These are phyloP conservation scores for Hydractinia echinata DNA, from an alignment of 30 jellyfish, hydroid and myxozoan genomes.

Conservation along the genomic window DNA sequence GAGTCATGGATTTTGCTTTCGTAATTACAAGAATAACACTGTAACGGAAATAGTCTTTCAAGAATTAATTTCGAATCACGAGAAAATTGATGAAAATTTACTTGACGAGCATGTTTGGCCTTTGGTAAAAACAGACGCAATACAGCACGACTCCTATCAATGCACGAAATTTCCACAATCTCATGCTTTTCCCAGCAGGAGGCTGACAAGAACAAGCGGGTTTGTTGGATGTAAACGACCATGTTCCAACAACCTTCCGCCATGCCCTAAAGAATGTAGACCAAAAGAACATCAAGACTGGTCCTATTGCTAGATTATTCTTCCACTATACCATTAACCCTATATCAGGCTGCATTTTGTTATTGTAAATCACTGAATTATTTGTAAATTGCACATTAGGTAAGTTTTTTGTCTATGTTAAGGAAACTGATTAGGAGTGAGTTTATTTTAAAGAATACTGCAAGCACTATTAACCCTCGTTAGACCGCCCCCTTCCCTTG, in stretches of 20 bases:
- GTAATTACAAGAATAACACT: not conserved
- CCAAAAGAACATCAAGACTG: not conserved
- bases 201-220: not conserved
- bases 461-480: too few species aligned
- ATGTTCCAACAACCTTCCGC: not conserved
- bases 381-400: too few species aligned
- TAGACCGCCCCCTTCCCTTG: too few species aligned
- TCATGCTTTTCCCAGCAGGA: not conserved
- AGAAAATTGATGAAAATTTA: not conserved
- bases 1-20: not conserved
- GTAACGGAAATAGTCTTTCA: not conserved
- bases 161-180: not conserved
- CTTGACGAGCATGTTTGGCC: not conserved
- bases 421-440: too few species aligned
- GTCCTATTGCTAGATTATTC: not conserved
- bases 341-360: too few species aligned
- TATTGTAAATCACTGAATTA: too few species aligned
- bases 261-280: not conserved
- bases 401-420: too few species aligned
- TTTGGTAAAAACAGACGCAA: not conserved
- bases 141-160: not conserved
- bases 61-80: not conserved
- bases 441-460: too few species aligned
- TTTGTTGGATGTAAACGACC: not conserved
- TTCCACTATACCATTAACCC: too few species aligned